A percentile compares a stretch with the other conserved stretches of the same genome.
These are phyloP conservation scores for Oryctes rhinoceros DNA, from an alignment of 1,140 invertebrate genomes.

Conservation along the genomic window DNA sequence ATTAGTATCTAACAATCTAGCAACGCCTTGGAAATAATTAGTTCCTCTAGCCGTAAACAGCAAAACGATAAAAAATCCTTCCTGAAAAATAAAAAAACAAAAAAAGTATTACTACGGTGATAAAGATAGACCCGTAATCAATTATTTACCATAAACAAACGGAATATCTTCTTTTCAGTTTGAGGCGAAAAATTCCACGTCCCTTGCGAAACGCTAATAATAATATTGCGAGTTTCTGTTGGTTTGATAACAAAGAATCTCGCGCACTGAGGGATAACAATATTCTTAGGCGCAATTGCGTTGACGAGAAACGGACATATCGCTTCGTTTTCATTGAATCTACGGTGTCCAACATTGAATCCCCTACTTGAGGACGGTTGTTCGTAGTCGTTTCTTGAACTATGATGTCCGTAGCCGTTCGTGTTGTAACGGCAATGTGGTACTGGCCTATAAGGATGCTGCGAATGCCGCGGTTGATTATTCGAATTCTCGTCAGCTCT, in stretches of 20 bases:
- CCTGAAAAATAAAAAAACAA: conserved; percentile 44
- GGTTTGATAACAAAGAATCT: conserved; percentile 38
- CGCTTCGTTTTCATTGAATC: background rate
- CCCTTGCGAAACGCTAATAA: conserved; percentile 58
- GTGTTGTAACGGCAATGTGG: background rate
- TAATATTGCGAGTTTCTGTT: conserved; percentile 43
- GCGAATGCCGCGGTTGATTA: background rate
- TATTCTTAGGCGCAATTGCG: conserved; percentile 9
- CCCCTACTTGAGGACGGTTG: background rate
- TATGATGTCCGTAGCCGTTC: background rate
- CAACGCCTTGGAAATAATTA: conserved; percentile 51
- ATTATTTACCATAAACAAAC: conserved; percentile 49
- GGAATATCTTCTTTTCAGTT: conserved; percentile 63
- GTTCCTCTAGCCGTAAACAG: conserved; percentile 48
- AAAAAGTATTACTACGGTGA: conserved; percentile 16
- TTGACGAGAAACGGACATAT: background rate
- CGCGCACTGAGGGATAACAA: conserved; percentile 44
- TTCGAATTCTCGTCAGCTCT: background rate
- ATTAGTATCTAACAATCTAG: conserved; percentile 46
- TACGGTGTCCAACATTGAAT: background rate
- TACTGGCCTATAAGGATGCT: conserved; percentile 4
- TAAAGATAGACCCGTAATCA: background rate
- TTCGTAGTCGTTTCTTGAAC: background rate
- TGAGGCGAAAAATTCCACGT: conserved; percentile 62
- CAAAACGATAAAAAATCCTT: conserved; percentile 48